phyloP scores from a whole-genome alignment of 2,888 invertebrate genomes.

The Luffia ferchaultella region DNA sequence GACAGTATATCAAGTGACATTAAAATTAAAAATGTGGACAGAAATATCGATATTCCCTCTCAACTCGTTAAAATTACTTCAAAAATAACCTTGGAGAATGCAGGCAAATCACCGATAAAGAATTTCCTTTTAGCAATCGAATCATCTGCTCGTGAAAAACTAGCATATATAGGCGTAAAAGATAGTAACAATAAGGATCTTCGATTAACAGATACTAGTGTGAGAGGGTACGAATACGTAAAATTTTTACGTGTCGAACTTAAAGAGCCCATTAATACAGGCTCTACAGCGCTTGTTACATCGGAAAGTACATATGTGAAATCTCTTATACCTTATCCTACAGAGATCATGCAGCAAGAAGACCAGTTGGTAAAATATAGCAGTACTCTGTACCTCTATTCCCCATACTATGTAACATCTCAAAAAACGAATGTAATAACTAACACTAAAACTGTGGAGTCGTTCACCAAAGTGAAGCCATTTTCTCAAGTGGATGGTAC shows the following conservation, averaged over 20 bases:
- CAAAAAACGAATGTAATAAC: slow-evolving; percentile 85
- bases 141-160: slow-evolving; percentile 62
- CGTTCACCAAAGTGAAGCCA: slow-evolving; percentile 84
- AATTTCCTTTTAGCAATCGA: slow-evolving; percentile 78
- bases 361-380: slow-evolving; percentile 90
- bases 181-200: slow-evolving; percentile 69
- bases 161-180: slow-evolving; percentile 80
- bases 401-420: slow-evolving; percentile 80
- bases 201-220: slow-evolving; percentile 54
- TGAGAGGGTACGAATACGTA: slow-evolving; percentile 53
- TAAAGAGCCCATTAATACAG: slow-evolving; percentile 66
- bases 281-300: slow-evolving; percentile 65
- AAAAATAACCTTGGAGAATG: slow-evolving; percentile 85
- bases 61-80: slow-evolving; percentile 87
- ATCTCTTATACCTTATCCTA: slow-evolving; percentile 83
- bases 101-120: slow-evolving; percentile 74
- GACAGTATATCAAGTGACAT: slow-evolving; percentile 66
- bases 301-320: slow-evolving; percentile 82
- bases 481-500: slow-evolving; percentile 78
- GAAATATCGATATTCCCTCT: slow-evolving; percentile 85
- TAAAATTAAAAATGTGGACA: slow-evolving; percentile 81
- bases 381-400: slow-evolving; percentile 84
- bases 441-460: slow-evolving; percentile 82
- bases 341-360: slow-evolving; percentile 89
- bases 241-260: slow-evolving; percentile 67